Evolutionary conservation across 2,888 invertebrate species (phyloP), one percentile per base, ranked within the genome.

Genomic region (Ashinkailepas kermadecensis): DNA sequence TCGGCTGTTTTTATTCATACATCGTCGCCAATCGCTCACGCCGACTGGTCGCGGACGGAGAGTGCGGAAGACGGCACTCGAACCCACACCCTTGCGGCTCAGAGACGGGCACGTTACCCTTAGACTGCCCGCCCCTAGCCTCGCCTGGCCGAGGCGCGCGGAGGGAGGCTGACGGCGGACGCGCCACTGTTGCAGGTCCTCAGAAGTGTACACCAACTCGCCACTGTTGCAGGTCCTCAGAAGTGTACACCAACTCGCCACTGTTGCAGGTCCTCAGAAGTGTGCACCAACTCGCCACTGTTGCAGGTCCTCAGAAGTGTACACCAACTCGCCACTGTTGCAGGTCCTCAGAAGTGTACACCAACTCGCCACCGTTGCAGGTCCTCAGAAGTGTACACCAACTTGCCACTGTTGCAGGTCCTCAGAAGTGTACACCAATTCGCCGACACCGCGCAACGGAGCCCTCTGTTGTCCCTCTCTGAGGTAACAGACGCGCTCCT

Each of bases 401-500:
- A 84, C n/a, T n/a, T n/a, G n/a, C n/a, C n/a, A 8, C 8, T n/a
- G 57, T 78, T 57, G 8, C 78, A 65, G 81, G 74, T 82, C 82
- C 81, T 84, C 83, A 25, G 83, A 84, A 86, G 86, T 84, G 88
- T 87, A 87, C 88, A 86, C 89, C 87, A 84, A 84, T 81, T 84
- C 86, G 88, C 87, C 88, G 88, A 87, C 88, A 89, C 90, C 86
- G 88, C 88, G 88, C 90, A 90, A 89, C 90, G 91, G 89, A 92
- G 91, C 91, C 92, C 92, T 89, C 86, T 92, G 90, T 86, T 92
- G 89, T 92, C 92, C 89, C 92, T 93, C 90, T 91, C 92, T 88
- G 92, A 93, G 91, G 92, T 93, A 89, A 93, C 92, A 86, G 92
- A 92, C 89, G 92, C 92, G 86, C 87, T 92, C 86, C 90, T 93